Evolutionary conservation across 92 coral and sea anemone species (phyloP).

Genomic region (Phenganax stokvisi): DNA sequence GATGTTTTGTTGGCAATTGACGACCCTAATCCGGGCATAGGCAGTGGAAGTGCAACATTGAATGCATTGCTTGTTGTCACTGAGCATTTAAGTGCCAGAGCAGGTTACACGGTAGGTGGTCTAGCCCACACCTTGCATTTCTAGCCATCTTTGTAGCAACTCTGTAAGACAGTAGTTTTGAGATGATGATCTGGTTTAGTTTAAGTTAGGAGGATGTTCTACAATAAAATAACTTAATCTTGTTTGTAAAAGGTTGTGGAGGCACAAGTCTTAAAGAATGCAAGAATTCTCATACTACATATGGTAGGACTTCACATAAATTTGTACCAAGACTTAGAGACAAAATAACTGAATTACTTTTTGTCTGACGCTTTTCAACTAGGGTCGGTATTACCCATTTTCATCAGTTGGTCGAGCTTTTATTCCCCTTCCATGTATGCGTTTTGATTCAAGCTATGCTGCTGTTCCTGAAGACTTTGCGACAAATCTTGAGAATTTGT

Average conservation of each 20-base stretch:
- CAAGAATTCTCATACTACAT: slow-evolving; percentile 81
- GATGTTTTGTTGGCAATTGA: slow-evolving; percentile 69
- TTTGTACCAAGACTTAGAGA: no score
- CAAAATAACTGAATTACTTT: neutral
- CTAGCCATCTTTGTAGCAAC: neutral
- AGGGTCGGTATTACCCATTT: slow-evolving; percentile 94
- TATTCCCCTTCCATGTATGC: slow-evolving; percentile 77
- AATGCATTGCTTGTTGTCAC: slow-evolving; percentile 85
- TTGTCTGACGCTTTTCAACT: neutral
- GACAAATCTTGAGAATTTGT: slow-evolving; percentile 67
- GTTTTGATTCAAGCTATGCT: slow-evolving; percentile 42
- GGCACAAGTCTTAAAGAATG: slow-evolving; percentile 61
- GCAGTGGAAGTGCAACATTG: slow-evolving; percentile 90
- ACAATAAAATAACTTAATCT: neutral
- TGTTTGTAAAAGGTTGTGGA: slow-evolving; percentile 57
- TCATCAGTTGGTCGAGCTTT: slow-evolving; percentile 85
- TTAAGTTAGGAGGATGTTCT: neutral
- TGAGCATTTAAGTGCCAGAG: slow-evolving; percentile 89
- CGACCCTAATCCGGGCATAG: slow-evolving; percentile 84
- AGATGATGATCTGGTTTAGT: neutral
- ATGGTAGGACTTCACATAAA: slow-evolving; percentile 57
- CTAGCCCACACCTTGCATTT: neutral
- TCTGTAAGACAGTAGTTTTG: neutral
- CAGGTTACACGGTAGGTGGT: slow-evolving; percentile 80
- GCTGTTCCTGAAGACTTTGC: slow-evolving; percentile 62